Evolutionary conservation across 2,113 vertebrate genomes (phyloP).

Genomic region (Leucosticte australis): DNA sequence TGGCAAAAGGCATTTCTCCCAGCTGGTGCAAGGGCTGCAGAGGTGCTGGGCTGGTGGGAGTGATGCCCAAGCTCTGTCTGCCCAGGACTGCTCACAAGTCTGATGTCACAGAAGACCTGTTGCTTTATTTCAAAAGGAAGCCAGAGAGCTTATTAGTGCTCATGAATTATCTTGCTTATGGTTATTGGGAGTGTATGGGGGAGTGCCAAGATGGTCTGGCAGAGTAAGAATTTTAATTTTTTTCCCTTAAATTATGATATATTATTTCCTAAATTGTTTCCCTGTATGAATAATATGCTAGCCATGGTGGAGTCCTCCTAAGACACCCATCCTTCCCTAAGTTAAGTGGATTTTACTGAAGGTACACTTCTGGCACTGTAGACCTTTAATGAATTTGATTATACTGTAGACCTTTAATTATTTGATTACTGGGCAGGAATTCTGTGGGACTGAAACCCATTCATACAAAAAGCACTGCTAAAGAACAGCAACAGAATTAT

Average conservation of each 20-base stretch:
- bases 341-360: neutral
- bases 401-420: neutral
- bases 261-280: neutral
- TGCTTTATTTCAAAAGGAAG: neutral
- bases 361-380: neutral
- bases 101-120: neutral
- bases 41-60: neutral
- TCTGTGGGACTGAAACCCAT: neutral
- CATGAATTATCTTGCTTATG: neutral
- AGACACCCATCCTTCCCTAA: neutral
- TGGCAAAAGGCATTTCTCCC: neutral
- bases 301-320: neutral
- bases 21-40: neutral
- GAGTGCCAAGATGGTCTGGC: neutral
- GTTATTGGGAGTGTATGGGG: neutral
- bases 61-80: accelerated
- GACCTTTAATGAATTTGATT: neutral
- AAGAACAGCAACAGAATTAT: neutral
- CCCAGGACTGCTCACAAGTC: neutral
- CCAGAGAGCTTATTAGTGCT: neutral
- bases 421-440: neutral
- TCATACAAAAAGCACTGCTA: neutral
- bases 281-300: neutral
- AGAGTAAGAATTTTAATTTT: neutral
- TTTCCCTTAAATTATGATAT: neutral